phyloP scores from a whole-genome alignment of 2,113 vertebrate species.

The Capreolus pygargus region DNA sequence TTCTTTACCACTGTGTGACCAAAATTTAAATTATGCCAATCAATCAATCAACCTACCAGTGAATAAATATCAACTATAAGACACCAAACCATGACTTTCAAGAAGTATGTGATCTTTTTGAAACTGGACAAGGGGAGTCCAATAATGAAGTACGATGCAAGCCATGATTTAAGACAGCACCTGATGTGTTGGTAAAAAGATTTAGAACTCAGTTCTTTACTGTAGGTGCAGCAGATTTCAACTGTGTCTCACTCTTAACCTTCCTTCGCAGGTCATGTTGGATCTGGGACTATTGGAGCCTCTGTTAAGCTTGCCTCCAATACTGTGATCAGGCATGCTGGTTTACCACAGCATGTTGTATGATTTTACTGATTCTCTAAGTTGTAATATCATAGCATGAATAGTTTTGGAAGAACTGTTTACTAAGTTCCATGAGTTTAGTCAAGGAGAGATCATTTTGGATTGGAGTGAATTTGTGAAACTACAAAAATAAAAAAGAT shows the following conservation, averaged over 20 bases:
- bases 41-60: background rate
- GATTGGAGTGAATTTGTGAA: background rate
- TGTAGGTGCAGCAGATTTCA: background rate
- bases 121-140: background rate
- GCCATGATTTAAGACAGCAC: background rate
- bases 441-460: background rate
- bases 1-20: accelerated
- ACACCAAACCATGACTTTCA: background rate
- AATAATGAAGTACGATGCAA: background rate
- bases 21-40: background rate
- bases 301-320: background rate
- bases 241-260: background rate
- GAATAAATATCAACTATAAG: background rate
- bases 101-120: background rate
- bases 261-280: background rate
- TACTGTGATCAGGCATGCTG: background rate
- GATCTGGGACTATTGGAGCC: background rate
- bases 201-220: background rate
- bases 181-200: background rate
- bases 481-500: background rate
- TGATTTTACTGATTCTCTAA: background rate
- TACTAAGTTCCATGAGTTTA: background rate
- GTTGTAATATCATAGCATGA: background rate
- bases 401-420: background rate
- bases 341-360: background rate